phyloP scores from a whole-genome alignment of 1,140 invertebrate species.

The Augochlora pura region DNA sequence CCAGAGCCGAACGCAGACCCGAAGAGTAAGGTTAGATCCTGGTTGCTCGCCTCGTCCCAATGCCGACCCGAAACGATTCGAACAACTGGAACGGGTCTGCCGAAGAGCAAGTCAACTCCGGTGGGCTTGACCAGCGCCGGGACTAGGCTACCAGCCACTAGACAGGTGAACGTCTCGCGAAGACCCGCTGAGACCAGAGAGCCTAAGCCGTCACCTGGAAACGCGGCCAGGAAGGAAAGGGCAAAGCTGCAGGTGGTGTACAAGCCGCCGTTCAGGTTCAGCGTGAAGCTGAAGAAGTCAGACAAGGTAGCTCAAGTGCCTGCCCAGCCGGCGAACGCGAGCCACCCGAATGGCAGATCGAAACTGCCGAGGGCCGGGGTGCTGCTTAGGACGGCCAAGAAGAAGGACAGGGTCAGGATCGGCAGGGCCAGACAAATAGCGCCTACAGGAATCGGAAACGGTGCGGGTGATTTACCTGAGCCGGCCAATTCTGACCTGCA shows the following conservation, averaged over 20 bases:
- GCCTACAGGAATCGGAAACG: slow-evolving; percentile 59
- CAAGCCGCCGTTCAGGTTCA: slow-evolving; percentile 92
- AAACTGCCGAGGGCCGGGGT: slow-evolving; percentile 77
- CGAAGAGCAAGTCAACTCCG: slow-evolving; percentile 88
- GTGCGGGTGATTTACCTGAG: slow-evolving; percentile 65
- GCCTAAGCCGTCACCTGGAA: slow-evolving; percentile 10
- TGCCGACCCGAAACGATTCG: slow-evolving; percentile 69
- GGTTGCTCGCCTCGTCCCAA: slow-evolving; percentile 87
- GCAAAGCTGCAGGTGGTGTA: slow-evolving; percentile 90
- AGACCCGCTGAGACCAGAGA: slow-evolving; percentile 67
- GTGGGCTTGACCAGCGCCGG: slow-evolving; percentile 80
- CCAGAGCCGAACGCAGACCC: slow-evolving; percentile 82
- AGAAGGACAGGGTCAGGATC: slow-evolving; percentile 71
- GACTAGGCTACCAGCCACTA: slow-evolving; percentile 49
- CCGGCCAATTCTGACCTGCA: slow-evolving; percentile 81
- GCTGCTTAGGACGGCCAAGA: slow-evolving; percentile 77
- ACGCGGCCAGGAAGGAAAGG: slow-evolving; percentile 81
- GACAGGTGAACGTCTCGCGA: slow-evolving; percentile 63
- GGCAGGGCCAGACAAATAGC: slow-evolving; percentile 66
- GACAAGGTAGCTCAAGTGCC: slow-evolving; percentile 79
- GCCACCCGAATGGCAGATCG: slow-evolving; percentile 44
- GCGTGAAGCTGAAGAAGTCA: slow-evolving; percentile 87
- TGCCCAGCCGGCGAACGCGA: slow-evolving; percentile 37
- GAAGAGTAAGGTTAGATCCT: slow-evolving; percentile 90
- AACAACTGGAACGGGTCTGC: slow-evolving; percentile 66